These are phyloP conservation scores for Cerceris rybyensis DNA, from an alignment of 2,888 invertebrate genomes.

Conservation along the genomic window DNA sequence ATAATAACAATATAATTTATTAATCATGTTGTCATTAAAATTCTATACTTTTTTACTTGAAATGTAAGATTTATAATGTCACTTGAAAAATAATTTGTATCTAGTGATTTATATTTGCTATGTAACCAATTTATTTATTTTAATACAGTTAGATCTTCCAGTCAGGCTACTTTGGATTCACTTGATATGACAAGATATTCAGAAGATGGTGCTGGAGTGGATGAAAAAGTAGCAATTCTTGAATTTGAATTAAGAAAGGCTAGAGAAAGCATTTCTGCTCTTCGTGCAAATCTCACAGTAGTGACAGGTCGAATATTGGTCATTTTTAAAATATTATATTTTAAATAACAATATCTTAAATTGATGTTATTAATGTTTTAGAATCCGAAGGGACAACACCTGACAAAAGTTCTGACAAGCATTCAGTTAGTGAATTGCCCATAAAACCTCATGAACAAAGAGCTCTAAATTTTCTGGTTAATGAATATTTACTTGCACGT, in stretches of 20 bases:
- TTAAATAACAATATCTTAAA: not conserved
- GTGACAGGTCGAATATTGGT: constrained; percentile 84
- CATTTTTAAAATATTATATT: not conserved
- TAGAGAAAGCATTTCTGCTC: constrained; percentile 91
- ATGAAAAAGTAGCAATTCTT: constrained; percentile 91
- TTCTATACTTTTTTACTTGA: too few species aligned
- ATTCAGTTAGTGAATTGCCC: constrained; percentile 78
- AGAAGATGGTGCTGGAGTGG: constrained; percentile 92
- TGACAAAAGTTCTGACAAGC: constrained; percentile 81
- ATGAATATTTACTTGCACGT: constrained; percentile 91
- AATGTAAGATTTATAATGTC: too few species aligned
- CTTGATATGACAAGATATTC: constrained; percentile 93
- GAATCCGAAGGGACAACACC: constrained; percentile 83
- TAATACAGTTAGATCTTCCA: constrained; percentile 88
- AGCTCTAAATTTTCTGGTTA: constrained; percentile 92
- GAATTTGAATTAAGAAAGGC: constrained; percentile 95
- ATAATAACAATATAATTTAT: too few species aligned
- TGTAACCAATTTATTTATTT: too few species aligned
- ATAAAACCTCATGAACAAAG: constrained; percentile 92
- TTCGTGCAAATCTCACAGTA: constrained; percentile 91
- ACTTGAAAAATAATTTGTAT: too few species aligned
- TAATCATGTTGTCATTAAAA: too few species aligned
- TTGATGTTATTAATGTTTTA: constrained; percentile 65
- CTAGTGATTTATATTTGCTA: too few species aligned
- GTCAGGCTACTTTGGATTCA: constrained; percentile 93